Percentiles rank a stretch among this genome's conserved stretches.
These are phyloP conservation scores for Cervus canadensis DNA, from an alignment of 2,113 vertebrate species.

Conservation along the genomic window DNA sequence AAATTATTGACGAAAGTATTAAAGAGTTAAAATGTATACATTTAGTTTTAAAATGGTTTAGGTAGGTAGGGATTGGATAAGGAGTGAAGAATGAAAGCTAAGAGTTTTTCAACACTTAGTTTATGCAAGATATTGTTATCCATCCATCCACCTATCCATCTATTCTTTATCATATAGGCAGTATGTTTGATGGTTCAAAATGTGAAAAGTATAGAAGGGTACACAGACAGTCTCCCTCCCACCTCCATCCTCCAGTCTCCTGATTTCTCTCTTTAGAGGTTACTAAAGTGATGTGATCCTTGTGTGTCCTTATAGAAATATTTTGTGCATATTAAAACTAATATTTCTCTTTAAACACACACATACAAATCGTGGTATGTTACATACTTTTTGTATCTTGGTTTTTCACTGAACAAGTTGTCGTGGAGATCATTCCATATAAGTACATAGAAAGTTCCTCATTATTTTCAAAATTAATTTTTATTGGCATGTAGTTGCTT, in stretches of 20 bases:
- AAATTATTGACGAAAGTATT: not conserved
- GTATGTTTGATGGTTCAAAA: not conserved
- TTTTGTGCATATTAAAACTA: not conserved
- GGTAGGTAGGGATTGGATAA: not conserved
- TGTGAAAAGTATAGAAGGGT: not conserved
- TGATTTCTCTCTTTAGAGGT: not conserved
- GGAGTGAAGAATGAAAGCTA: not conserved
- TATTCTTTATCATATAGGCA: not conserved
- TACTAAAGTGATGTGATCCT: not conserved
- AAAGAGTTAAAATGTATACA: not conserved
- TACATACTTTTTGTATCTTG: not conserved
- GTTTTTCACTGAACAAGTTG: not conserved
- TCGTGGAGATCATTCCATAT: not conserved
- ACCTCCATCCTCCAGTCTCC: not conserved
- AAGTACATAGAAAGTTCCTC: not conserved
- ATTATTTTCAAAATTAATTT: not conserved
- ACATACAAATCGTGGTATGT: not conserved
- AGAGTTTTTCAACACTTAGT: not conserved
- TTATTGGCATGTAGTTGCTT: not conserved
- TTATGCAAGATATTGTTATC: not conserved
- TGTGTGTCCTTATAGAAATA: not conserved
- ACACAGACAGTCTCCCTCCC: not conserved
- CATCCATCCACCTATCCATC: not conserved
- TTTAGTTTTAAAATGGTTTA: constrained; percentile 32
- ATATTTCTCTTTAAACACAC: not conserved